Percentiles rank a stretch among this genome's conserved stretches.
These are phyloP conservation scores for Betta splendens DNA, from an alignment of 2,797 vertebrate species.

Conservation along the genomic window DNA sequence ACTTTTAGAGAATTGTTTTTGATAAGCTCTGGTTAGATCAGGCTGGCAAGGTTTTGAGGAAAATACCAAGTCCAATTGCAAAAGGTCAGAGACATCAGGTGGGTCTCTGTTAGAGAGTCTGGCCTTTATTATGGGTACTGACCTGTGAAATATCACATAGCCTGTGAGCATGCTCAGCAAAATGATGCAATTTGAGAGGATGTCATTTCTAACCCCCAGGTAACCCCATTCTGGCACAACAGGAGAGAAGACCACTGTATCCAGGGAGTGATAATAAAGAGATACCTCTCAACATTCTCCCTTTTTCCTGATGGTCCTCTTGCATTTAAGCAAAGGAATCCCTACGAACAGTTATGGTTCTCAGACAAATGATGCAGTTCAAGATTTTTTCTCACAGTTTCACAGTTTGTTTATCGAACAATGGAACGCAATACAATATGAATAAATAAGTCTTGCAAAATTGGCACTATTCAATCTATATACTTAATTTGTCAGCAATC, in stretches of 20 bases:
- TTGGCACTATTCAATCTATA: too few relatives aligned
- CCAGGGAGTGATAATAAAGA: slow-evolving; percentile 31
- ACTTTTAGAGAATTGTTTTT: slow-evolving; percentile 33
- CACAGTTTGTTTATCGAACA: neutral
- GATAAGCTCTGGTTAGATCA: slow-evolving; percentile 44
- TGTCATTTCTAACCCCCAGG: slow-evolving; percentile 73
- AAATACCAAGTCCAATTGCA: slow-evolving; percentile 74
- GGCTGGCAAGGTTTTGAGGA: slow-evolving; percentile 46
- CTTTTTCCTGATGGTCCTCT: slow-evolving; percentile 9
- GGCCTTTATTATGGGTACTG: slow-evolving; percentile 74
- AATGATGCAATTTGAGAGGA: slow-evolving; percentile 84
- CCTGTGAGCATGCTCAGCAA: slow-evolving; percentile 75
- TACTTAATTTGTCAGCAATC: too few relatives aligned
- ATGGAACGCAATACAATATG: neutral
- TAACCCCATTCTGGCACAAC: slow-evolving; percentile 61
- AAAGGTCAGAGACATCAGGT: slow-evolving; percentile 81
- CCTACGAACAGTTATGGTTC: slow-evolving; percentile 18
- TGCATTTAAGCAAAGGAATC: slow-evolving; percentile 28
- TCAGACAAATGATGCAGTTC: neutral
- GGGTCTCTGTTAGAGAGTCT: slow-evolving; percentile 68
- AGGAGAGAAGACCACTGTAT: slow-evolving; percentile 31
- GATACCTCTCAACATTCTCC: slow-evolving; percentile 9
- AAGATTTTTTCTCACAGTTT: neutral
- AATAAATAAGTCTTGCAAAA: too few relatives aligned
- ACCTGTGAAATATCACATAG: slow-evolving; percentile 82